Percentiles rank a stretch among this genome's conserved stretches.
These are phyloP conservation scores for Drosophila rhopaloa DNA, from an alignment of 1,140 invertebrate species.

Conservation along the genomic window DNA sequence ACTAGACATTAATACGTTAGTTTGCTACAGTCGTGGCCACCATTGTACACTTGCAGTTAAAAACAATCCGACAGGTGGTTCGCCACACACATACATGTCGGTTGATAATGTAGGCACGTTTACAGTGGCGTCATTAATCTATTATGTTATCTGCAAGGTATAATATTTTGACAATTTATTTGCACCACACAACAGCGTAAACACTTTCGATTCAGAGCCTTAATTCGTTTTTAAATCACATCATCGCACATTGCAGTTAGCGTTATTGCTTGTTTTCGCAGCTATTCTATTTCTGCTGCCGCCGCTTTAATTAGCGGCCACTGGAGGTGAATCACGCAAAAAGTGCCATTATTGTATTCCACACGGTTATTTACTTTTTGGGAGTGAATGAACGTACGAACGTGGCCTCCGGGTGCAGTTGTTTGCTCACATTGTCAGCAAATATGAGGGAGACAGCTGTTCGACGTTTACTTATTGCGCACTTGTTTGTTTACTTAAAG, in stretches of 20 bases:
- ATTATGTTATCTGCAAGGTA: not conserved
- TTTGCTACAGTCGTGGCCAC: no score
- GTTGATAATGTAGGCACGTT: no score
- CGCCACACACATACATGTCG: no score
- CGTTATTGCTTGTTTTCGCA: conserved; percentile 40
- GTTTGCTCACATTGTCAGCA: not conserved
- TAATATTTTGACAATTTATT: conserved; percentile 1
- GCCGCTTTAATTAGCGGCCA: conserved; percentile 51
- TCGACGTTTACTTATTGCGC: conserved; percentile 48
- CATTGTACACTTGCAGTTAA: no score
- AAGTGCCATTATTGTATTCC: conserved; percentile 46
- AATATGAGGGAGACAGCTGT: conserved; percentile 56
- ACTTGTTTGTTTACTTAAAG: conserved; percentile 38
- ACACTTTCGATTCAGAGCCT: conserved; percentile 40
- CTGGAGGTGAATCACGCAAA: conserved; percentile 44
- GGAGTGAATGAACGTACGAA: conserved; percentile 53
- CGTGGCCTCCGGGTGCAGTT: conserved; percentile 10
- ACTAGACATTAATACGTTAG: no score
- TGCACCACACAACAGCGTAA: not conserved
- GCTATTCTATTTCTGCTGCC: conserved; percentile 23
- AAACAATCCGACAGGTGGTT: no score
- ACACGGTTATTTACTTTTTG: conserved; percentile 24
- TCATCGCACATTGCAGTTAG: conserved; percentile 43
- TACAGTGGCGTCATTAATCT: no score
- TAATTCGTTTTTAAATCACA: conserved; percentile 47